Conservation (phyloP, 2,888 invertebrate species). For the Enoplolaimus lenunculus region DNA sequence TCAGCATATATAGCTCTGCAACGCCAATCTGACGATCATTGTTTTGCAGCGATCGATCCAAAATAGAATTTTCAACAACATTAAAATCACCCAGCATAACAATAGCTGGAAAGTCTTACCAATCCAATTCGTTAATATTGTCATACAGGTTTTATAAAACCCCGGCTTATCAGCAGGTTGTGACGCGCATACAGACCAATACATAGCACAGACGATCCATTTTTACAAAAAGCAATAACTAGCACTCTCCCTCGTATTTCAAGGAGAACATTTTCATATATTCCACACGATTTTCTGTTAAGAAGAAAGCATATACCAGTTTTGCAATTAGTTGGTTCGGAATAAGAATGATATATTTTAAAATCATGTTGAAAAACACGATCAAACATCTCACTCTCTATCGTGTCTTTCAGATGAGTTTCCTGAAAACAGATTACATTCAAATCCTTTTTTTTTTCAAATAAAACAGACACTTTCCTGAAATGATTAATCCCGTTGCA, state of each 20-base stretch:
- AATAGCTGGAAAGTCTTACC: background rate
- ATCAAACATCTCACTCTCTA: background rate
- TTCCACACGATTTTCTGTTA: no score
- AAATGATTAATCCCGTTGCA: background rate
- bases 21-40: background rate
- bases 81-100: conserved; percentile 7
- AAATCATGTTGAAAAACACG: background rate
- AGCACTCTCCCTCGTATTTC: background rate
- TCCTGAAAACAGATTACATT: background rate
- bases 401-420: background rate
- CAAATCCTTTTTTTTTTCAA: background rate
- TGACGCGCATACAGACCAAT: background rate
- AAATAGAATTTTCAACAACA: conserved; percentile 7
- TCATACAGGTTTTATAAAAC: background rate
- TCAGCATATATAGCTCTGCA: background rate
- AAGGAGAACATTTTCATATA: no score
- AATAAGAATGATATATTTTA: background rate
- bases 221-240: background rate
- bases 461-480: background rate
- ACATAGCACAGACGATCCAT: background rate
- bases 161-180: background rate
- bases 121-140: background rate
- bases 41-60: background rate
- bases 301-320: no score
- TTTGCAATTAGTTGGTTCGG: background rate